Evolutionary conservation across 2,888 invertebrate species (phyloP).

Genomic region (Bibio marci): DNA sequence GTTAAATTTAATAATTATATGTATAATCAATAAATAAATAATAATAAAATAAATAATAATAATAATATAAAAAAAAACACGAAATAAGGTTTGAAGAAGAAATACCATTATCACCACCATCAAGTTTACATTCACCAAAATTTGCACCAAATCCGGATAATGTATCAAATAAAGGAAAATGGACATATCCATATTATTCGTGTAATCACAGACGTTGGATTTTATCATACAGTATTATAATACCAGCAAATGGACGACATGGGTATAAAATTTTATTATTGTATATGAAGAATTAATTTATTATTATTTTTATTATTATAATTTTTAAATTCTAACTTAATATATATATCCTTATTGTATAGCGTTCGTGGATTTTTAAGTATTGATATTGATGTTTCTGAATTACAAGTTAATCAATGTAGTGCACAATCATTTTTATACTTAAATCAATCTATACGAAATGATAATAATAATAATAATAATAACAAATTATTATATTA

Average conservation of each 20-base stretch:
- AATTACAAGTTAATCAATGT: slow-evolving; percentile 74
- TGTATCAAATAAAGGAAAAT: slow-evolving; percentile 55
- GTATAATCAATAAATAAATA: too few relatives aligned
- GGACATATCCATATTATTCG: slow-evolving; percentile 80
- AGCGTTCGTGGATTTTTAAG: slow-evolving; percentile 42
- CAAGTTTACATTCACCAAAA: slow-evolving; percentile 41
- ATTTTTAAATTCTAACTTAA: not conserved
- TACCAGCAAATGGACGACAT: slow-evolving; percentile 35
- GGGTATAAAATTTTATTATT: slow-evolving; percentile 24
- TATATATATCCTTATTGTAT: slow-evolving; percentile 9
- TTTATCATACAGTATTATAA: slow-evolving; percentile 62
- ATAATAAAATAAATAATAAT: not conserved
- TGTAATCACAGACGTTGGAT: slow-evolving; percentile 66
- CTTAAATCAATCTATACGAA: slow-evolving; percentile 4
- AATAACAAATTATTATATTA: slow-evolving; percentile 5
- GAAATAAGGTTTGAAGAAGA: slow-evolving; percentile 39
- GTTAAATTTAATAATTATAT: too few relatives aligned
- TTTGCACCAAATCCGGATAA: slow-evolving; percentile 43
- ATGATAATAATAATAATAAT: not conserved
- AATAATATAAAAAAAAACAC: too few relatives aligned
- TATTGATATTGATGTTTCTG: slow-evolving; percentile 65
- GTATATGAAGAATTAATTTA: slow-evolving; percentile 1
- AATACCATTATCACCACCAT: slow-evolving; percentile 28
- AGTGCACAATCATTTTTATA: slow-evolving; percentile 26
- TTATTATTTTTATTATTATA: not conserved